Evolutionary conservation across 2,888 invertebrate species (phyloP), one percentile per base, ranked within the genome.

Genomic region (Teinopalpus imperialis): DNA sequence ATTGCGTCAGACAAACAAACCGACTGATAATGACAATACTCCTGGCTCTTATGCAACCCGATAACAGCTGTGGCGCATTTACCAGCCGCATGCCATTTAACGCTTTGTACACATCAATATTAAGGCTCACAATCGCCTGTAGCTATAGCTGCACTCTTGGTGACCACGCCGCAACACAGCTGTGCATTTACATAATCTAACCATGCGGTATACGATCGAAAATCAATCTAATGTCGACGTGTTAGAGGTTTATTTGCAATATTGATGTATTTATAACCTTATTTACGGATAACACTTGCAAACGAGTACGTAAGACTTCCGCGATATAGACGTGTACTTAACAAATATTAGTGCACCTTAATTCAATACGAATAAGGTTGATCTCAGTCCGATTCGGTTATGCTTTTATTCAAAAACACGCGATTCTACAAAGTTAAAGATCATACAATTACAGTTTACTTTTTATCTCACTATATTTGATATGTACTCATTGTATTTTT

Each of bases 51-150:
- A 44, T 44, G 44, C 44, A 44, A 44, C 24, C 8, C 21, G 44
- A 44, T 44, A 44, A 44, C 44, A 32, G 44, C 44, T 44, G 44
- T 37, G 44, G 37, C 44, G 44, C 44, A 44, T 31, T 44, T 20
- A 31, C 9, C n/a, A 5, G 31, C 12, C 14, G 13, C 26, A 26
- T 12, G 13, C 18, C 2, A 44, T 31, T 37, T 8, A n/a, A 20
- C 4, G 10, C 31, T 10, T 10, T 37, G 13, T n/a, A 1, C 2
- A 3, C 13, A 1, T 2, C 2, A 13, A n/a, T 1, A 8, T 2
- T 31, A 39, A 30, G 23, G 21, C 5, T 10, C 5, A 43, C 13
- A 43, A 21, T 43, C 7, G 14, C 24, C 37, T 31, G 10, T 5
- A n/a, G 8, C 13, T 2, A 13, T 1, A 0, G 4, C 8, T 2